Percentiles rank a stretch among this genome's conserved stretches.
phyloP scores from a whole-genome alignment of 1,140 invertebrate species.

The Delia radicum region DNA sequence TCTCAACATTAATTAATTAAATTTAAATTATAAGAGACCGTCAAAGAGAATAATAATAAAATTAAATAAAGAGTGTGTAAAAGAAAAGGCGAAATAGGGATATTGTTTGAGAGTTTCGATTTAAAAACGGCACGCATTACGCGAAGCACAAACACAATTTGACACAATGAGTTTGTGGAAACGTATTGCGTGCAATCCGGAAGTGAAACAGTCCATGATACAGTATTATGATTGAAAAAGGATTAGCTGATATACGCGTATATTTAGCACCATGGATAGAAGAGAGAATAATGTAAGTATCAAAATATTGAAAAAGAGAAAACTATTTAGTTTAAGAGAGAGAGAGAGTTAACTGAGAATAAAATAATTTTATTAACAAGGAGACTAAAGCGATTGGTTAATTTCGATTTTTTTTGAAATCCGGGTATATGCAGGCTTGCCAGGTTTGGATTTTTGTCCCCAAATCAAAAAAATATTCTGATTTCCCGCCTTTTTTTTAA shows the following conservation, averaged over 20 bases:
- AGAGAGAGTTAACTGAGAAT: no score
- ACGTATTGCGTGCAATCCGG: constrained; percentile 46
- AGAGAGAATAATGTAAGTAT: constrained; percentile 54
- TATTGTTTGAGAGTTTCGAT: background rate
- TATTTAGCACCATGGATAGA: constrained; percentile 53
- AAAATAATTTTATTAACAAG: no score
- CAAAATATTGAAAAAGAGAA: background rate
- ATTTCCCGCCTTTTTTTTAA: no score
- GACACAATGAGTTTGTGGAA: constrained; percentile 51
- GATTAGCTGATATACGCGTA: constrained; percentile 49
- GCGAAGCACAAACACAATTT: constrained; percentile 5
- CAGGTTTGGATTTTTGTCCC: no score
- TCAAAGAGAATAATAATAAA: background rate
- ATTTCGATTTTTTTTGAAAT: no score
- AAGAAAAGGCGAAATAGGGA: background rate
- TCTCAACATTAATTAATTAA: no score
- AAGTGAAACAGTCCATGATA: constrained; percentile 50
- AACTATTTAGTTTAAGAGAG: no score
- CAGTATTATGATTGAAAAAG: constrained; percentile 53
- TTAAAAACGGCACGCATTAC: background rate
- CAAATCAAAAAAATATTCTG: no score
- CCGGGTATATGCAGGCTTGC: no score
- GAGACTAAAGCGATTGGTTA: no score
- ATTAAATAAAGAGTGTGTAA: background rate
- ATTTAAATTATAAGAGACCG: background rate